Evolutionary conservation across 30 jellyfish, hydroid and myxozoan species (phyloP).

Genomic region (Aurelia sp.): DNA sequence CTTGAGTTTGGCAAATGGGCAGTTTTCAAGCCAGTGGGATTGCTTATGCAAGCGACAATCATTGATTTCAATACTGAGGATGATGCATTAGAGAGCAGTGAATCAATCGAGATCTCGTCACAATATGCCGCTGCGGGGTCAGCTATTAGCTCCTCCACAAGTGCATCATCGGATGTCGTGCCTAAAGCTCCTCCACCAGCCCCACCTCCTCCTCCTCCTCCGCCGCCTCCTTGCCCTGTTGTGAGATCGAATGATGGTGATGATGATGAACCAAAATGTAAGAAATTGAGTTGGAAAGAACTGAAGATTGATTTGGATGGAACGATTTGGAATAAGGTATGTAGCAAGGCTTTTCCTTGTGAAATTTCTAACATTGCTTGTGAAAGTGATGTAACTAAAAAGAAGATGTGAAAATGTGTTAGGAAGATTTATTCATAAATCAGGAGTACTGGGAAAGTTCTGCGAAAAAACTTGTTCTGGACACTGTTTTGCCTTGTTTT

Average conservation of each 20-base stretch:
- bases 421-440: no score
- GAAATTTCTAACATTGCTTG: no score
- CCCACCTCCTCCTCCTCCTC: constrained; percentile 76
- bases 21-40: constrained; percentile 69
- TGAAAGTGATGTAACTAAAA: no score
- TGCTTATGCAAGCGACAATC: constrained; percentile 69
- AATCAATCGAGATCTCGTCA: constrained; percentile 50
- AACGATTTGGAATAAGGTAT: constrained; percentile 67
- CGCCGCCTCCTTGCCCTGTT: constrained; percentile 41
- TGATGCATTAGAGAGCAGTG: constrained; percentile 69
- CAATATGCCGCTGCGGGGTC: constrained; percentile 29
- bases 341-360: no score
- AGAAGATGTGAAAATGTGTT: no score
- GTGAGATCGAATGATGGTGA: neutral
- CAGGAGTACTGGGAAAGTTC: no score
- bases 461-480: no score
- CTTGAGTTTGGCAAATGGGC: constrained; percentile 78
- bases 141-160: neutral
- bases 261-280: constrained; percentile 37
- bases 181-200: constrained; percentile 36
- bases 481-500: no score
- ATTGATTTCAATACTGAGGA: constrained; percentile 67
- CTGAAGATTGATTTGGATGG: constrained; percentile 49
- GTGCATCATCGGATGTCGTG: neutral
- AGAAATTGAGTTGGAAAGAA: constrained; percentile 73